Conservation (phyloP, 2,888 invertebrate genomes). For the Halocaridina rubra region DNA sequence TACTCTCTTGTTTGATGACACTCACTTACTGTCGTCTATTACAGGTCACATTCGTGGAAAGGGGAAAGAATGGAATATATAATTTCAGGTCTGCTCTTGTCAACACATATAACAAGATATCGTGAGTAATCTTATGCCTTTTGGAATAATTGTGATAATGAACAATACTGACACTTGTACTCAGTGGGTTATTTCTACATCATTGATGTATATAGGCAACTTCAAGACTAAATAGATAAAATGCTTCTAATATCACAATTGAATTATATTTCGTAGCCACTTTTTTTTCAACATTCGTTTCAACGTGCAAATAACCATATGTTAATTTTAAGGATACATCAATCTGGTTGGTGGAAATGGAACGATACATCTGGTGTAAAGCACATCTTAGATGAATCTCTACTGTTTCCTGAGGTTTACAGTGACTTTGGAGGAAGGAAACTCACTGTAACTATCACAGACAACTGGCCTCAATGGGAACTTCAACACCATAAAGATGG, state of each 20-base stretch:
- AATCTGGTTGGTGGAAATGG: background rate
- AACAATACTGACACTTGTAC: too few species aligned
- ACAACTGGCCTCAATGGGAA: background rate
- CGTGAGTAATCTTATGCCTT: background rate
- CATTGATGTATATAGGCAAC: too few species aligned
- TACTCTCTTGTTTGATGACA: too few species aligned
- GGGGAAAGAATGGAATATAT: background rate
- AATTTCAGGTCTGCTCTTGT: background rate
- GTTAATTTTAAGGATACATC: too few species aligned
- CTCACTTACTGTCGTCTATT: too few species aligned
- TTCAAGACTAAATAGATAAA: too few species aligned
- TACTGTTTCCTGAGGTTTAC: background rate
- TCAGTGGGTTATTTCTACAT: too few species aligned
- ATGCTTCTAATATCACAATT: too few species aligned
- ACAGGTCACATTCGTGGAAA: background rate
- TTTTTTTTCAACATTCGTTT: too few species aligned
- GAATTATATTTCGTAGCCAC: too few species aligned
- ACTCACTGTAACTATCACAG: background rate
- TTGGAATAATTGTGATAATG: too few species aligned
- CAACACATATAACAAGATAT: background rate
- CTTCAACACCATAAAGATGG: background rate
- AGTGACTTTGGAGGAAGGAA: background rate
- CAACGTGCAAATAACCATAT: too few species aligned
- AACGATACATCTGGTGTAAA: background rate
- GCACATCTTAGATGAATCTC: background rate